phyloP scores from a whole-genome alignment of 2,888 invertebrate genomes.

The Ophraella communa region DNA sequence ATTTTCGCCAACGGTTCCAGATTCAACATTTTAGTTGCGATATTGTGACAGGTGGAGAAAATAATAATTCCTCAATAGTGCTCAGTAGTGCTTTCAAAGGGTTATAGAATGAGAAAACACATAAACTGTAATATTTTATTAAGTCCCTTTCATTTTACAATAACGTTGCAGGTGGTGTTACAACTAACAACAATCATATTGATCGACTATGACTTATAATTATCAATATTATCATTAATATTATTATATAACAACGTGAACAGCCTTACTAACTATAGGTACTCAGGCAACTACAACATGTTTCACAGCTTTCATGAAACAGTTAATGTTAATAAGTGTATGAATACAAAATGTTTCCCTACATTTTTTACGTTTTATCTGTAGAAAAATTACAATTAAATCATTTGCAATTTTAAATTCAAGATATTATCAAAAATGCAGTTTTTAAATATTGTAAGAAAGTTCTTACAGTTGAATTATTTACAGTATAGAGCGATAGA shows the following conservation, averaged over 20 bases:
- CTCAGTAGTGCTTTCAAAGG: background rate
- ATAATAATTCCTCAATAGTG: too few relatives aligned
- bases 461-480: too few relatives aligned
- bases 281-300: slow-evolving; percentile 60
- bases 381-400: slow-evolving; percentile 31
- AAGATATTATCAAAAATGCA: background rate
- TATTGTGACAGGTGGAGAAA: too few relatives aligned
- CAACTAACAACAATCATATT: slow-evolving; percentile 60
- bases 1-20: too few relatives aligned
- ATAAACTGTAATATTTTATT: slow-evolving; percentile 60
- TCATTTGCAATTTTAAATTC: background rate
- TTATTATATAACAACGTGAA: slow-evolving; percentile 61
- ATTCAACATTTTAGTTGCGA: too few relatives aligned
- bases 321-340: slow-evolving; percentile 58
- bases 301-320: slow-evolving; percentile 57
- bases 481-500: too few relatives aligned
- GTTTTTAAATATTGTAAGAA: too few relatives aligned
- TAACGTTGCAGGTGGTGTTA: slow-evolving; percentile 59
- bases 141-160: slow-evolving; percentile 59
- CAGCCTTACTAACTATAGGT: slow-evolving; percentile 61
- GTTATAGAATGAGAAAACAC: slow-evolving; percentile 9
- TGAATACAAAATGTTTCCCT: slow-evolving; percentile 54
- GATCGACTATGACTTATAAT: slow-evolving; percentile 54
- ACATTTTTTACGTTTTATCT: slow-evolving; percentile 34
- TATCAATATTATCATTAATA: slow-evolving; percentile 48